Conservation (phyloP, 1,140 invertebrate genomes). For the Diplogasteroides magnus region DNA sequence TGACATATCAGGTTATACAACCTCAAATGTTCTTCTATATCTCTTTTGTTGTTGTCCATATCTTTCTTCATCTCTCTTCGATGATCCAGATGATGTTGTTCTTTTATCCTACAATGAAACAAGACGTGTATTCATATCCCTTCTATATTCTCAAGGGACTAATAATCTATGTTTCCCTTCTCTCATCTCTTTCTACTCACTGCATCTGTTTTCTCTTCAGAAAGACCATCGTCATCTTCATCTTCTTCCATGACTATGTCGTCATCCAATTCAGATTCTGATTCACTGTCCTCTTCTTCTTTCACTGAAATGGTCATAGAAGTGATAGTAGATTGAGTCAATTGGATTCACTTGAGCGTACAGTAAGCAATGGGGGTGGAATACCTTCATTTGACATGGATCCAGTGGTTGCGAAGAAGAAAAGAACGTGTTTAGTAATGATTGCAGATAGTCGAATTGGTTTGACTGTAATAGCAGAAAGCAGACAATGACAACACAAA, state of each 20-base stretch:
- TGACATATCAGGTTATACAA: no score
- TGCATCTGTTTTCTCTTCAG: slow-evolving; percentile 47
- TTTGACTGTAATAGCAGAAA: slow-evolving; percentile 10
- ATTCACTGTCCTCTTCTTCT: slow-evolving; percentile 45
- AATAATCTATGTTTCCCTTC: slow-evolving; percentile 3
- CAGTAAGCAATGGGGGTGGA: background rate
- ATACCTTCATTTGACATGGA: slow-evolving; percentile 7
- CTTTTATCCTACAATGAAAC: slow-evolving; percentile 41
- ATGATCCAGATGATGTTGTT: slow-evolving; percentile 45
- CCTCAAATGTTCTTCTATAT: no score
- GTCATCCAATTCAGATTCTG: slow-evolving; percentile 53
- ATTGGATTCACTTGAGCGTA: background rate
- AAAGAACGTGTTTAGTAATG: slow-evolving; percentile 19
- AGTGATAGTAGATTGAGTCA: slow-evolving; percentile 10
- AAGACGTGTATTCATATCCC: slow-evolving; percentile 2
- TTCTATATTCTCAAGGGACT: slow-evolving; percentile 12
- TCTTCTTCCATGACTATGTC: slow-evolving; percentile 52
- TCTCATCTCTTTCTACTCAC: no score
- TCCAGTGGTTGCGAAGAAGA: slow-evolving; percentile 11
- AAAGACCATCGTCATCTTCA: slow-evolving; percentile 44
- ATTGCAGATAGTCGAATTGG: slow-evolving; percentile 18
- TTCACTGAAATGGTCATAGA: slow-evolving; percentile 40
- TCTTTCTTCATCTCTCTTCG: slow-evolving; percentile 46
- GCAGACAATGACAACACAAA: background rate
- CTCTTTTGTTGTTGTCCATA: no score